Evolutionary conservation across 1,140 invertebrate genomes (phyloP).

Genomic region (Lordiphosa collinella): DNA sequence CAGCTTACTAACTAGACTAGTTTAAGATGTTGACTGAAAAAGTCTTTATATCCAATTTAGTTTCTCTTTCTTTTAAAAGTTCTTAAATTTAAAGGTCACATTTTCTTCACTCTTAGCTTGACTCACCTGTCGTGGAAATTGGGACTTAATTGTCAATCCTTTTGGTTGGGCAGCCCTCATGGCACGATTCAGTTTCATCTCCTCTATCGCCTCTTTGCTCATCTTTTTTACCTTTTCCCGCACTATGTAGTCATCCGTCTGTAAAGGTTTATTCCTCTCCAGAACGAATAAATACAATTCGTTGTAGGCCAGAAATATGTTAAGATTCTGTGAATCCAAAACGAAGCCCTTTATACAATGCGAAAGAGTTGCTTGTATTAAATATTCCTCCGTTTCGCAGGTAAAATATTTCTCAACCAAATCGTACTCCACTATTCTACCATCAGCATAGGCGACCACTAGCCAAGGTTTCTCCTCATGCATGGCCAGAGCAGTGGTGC

Average conservation of each 20-base stretch:
- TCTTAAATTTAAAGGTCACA: background rate
- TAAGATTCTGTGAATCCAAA: slow-evolving; percentile 82
- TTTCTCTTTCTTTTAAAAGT: too few species aligned
- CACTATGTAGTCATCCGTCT: background rate
- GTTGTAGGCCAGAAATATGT: slow-evolving; percentile 84
- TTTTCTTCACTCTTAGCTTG: background rate
- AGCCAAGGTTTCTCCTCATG: slow-evolving; percentile 81
- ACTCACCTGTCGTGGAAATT: slow-evolving; percentile 21
- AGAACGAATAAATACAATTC: slow-evolving; percentile 83
- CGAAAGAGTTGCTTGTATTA: slow-evolving; percentile 24
- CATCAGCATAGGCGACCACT: slow-evolving; percentile 86
- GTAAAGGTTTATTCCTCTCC: slow-evolving; percentile 29
- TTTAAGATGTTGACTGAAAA: too few species aligned
- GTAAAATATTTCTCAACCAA: slow-evolving; percentile 82
- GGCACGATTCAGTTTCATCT: background rate
- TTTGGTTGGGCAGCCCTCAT: background rate
- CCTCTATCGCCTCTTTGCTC: background rate
- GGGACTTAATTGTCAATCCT: slow-evolving; percentile 4
- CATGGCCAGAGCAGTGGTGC: slow-evolving; percentile 84
- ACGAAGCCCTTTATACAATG: slow-evolving; percentile 81
- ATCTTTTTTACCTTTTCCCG: slow-evolving; percentile 18
- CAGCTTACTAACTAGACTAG: too few species aligned
- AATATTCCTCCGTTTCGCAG: slow-evolving; percentile 75
- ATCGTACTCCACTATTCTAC: slow-evolving; percentile 87
- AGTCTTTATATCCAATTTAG: too few species aligned